Base-by-base conservation (phyloP, 2,888 invertebrate genomes). In the Parnassius glacialis region DNA sequence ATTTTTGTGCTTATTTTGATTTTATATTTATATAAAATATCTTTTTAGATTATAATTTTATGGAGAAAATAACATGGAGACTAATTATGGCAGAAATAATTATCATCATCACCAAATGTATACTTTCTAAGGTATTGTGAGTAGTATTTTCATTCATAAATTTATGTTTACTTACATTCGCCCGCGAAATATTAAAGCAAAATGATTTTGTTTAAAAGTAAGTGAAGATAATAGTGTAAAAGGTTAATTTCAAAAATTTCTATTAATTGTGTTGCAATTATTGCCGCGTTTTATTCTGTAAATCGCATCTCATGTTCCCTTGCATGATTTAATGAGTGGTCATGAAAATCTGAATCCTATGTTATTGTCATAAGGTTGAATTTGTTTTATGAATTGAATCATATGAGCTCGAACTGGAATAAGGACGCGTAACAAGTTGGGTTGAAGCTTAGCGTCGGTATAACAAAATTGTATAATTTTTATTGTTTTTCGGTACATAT, bases 271-370 rank as follows among this genome's bases (percentile, higher is more conserved):
- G 64, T 67, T 76, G 75, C 79, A 78, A 81, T 82, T 83, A 84
- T 77, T 70, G 59, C 20, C 64, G 68, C 70, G 75, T 68, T 70
- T 68, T 87, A 89, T 85, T 89, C 87, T 81, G 76, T 63, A 77
- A 76, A 79, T 81, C 68, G 76, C 69, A 71, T 82, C 74, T 73
- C 64, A 65, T 71, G 69, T 67, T 61, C 69, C 67, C 74, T 74
- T 69, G 74, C 65, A 65, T 60, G 59, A 34, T 64, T 62, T 67
- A 64, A 45, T 64, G 61, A 62, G 61, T 62, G 70, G 68, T 64
- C 74, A 72, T 70, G 68, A 71, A 59, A 84, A 74, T 76, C 65
- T 83, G 60, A 65, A 70, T 76, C 74, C 75, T 87, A 83, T 67
- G n/a, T 0, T 0, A 0, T 2, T 57, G 0, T 62, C 0, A 51